phyloP scores from a whole-genome alignment of 92 coral and sea anemone species.

The Plumapathes pennacea region DNA sequence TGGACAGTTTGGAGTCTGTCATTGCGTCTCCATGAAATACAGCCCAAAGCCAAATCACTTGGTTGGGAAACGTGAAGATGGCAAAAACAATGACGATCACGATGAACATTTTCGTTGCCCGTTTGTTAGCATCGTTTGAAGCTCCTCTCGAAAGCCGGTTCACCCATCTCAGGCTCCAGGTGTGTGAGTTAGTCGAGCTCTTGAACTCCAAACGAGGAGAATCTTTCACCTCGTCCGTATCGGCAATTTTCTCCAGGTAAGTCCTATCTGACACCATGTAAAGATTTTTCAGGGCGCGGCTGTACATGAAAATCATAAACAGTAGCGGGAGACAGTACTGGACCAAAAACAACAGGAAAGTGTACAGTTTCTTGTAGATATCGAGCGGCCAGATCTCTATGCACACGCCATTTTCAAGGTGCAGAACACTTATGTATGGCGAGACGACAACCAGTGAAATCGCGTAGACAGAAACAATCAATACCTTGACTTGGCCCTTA shows the following conservation, averaged over 20 bases:
- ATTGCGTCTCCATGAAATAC: conserved; percentile 58
- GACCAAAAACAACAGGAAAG: conserved; percentile 59
- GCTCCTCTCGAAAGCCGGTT: conserved; percentile 30
- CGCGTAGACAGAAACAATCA: conserved; percentile 49
- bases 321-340: conserved; percentile 79
- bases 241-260: conserved; percentile 7
- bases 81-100: conserved; percentile 89
- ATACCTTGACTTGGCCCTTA: conserved; percentile 59
- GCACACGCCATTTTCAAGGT: conserved; percentile 39
- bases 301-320: conserved; percentile 79
- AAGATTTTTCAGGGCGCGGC: conserved; percentile 67
- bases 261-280: conserved; percentile 63
- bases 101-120: conserved; percentile 88
- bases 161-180: conserved; percentile 17
- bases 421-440: conserved; percentile 71
- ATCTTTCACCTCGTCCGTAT: too few relatives aligned
- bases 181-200: conserved; percentile 7
- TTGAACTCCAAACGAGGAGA: conserved; percentile 9
- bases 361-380: conserved; percentile 59
- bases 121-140: conserved; percentile 65
- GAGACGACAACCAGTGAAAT: conserved; percentile 60
- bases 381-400: conserved; percentile 67
- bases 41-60: conserved; percentile 78
- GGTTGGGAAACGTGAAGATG: conserved; percentile 80
- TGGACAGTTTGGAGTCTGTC: conserved; percentile 10